Evolutionary conservation across 2,888 invertebrate genomes (phyloP), one percentile per base, ranked within the genome.

Genomic region (Allolobophora icterica): DNA sequence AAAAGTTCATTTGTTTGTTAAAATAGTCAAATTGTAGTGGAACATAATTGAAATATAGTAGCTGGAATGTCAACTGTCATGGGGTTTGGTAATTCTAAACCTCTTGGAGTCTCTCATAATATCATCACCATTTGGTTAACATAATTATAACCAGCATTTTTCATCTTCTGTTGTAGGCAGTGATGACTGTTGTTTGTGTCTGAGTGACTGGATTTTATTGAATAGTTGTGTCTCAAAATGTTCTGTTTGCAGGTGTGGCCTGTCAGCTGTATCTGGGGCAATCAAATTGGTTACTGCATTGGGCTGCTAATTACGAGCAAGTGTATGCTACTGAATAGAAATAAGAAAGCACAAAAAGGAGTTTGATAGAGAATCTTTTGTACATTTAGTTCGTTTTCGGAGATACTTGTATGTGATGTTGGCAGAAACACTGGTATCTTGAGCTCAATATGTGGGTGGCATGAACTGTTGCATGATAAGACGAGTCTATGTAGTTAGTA

Each of bases 261-360:
- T 38, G 93, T 94, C 35, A 94, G 93, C 91, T 95, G 95, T 93
- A 93, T 94, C 13, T 40, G 94, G 35, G 95, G 95, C 71, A 93
- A 94, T 19, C n/a, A 95, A 83, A 34, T 92, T 30, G 95, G 95
- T n/a, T 94, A 95, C 92, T 92, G 92, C 30, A 35, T 91, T 3
- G 93, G 92, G 45, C 91, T 91, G 15, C 33, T 92, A 33, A 40
- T 91, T 35, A 35, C 83, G 71, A 71, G 30, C 71, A 71, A 71
- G 71, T 71, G 71, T 71, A 30, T 71, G 71, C n/a, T 71, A 71
- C 71, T 71, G n/a, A n/a, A n/a, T n/a, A n/a, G n/a, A 71, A 30
- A 30, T 71, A 71, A n/a, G n/a, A 71, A 71, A 71, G 71, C 71
- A n/a, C 71, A 71, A 8, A 71, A 71, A 71, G 71, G 71, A 30